These are phyloP conservation scores for Sitta europaea DNA, from an alignment of 2,113 vertebrate species.

Conservation along the genomic window DNA sequence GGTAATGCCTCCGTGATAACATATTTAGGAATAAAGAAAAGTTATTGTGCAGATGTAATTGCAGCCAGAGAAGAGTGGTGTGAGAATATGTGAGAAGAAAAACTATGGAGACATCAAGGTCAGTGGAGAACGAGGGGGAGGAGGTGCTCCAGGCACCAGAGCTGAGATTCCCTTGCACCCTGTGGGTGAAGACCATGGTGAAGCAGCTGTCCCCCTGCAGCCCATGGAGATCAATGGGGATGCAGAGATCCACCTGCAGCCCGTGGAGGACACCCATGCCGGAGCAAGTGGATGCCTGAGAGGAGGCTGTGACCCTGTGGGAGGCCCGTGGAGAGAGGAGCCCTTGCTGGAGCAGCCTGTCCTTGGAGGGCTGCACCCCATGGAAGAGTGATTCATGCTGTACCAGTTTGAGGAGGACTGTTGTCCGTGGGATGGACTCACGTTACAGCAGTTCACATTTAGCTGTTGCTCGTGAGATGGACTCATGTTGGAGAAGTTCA, in stretches of 20 bases:
- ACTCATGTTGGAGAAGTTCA: background rate
- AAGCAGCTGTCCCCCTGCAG: background rate
- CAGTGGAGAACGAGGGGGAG: background rate
- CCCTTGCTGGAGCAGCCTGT: background rate
- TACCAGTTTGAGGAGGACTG: background rate
- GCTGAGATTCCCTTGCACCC: background rate
- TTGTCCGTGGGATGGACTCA: background rate
- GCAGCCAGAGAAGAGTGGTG: background rate
- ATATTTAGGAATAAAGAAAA: background rate
- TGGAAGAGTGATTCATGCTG: background rate
- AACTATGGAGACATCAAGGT: background rate
- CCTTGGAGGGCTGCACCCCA: background rate
- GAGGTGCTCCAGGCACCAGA: background rate
- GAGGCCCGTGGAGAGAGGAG: background rate
- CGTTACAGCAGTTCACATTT: background rate
- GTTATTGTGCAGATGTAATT: background rate
- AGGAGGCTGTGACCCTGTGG: background rate
- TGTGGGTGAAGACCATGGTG: background rate
- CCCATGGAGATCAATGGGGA: background rate
- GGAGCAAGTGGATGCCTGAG: background rate
- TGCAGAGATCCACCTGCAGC: background rate
- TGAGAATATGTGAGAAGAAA: background rate
- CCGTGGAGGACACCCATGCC: background rate
- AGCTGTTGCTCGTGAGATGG: background rate
- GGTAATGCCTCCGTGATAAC: background rate